phyloP scores from a whole-genome alignment of 2,113 vertebrate species.

The Sprattus sprattus region DNA sequence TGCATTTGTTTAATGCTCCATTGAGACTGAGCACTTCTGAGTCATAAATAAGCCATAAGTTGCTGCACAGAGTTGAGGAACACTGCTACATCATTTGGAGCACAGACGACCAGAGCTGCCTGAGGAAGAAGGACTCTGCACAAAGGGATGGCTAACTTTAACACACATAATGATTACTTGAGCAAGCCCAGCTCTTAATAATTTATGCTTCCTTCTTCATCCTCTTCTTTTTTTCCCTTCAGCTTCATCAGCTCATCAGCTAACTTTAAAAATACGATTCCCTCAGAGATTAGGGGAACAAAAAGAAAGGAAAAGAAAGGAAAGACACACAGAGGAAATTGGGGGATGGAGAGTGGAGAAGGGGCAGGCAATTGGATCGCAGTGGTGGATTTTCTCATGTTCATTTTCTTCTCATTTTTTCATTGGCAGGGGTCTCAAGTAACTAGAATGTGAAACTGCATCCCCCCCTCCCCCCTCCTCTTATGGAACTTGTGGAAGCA shows the following conservation, averaged over 20 bases:
- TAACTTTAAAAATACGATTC: slow-evolving; percentile 49
- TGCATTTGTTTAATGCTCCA: background rate
- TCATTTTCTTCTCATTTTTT: background rate
- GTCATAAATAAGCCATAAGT: background rate
- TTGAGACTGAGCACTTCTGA: slow-evolving; percentile 8
- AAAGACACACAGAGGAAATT: slow-evolving; percentile 19
- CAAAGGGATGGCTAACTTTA: slow-evolving; percentile 35
- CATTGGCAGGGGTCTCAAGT: background rate
- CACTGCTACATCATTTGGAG: background rate
- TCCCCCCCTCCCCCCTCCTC: no score
- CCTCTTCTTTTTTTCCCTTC: background rate
- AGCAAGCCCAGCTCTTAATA: slow-evolving; percentile 49
- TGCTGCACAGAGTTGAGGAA: background rate
- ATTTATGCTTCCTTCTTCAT: slow-evolving; percentile 48
- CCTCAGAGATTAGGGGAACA: slow-evolving; percentile 44
- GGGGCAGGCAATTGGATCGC: background rate
- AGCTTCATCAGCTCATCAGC: slow-evolving; percentile 34
- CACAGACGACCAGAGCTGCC: background rate
- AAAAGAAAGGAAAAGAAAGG: slow-evolving; percentile 16
- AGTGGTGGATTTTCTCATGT: background rate
- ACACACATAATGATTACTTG: slow-evolving; percentile 42
- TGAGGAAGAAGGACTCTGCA: slow-evolving; percentile 19
- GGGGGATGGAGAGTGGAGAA: slow-evolving; percentile 5
- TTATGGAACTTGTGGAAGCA: background rate
- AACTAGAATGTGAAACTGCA: background rate